Conservation (phyloP, 1,140 invertebrate species). For the Drosophila ohnishii region DNA sequence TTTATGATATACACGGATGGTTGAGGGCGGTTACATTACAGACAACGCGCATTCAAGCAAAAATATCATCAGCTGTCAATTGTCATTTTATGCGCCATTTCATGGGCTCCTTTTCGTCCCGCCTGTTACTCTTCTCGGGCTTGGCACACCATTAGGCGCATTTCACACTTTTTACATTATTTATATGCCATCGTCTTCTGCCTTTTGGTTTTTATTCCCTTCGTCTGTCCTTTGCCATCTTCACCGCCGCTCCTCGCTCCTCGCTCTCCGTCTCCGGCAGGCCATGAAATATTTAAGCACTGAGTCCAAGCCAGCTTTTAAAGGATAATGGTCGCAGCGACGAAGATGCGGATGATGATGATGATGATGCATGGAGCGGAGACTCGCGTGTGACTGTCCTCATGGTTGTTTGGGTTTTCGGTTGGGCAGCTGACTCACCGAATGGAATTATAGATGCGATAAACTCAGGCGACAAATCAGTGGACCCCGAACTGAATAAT, state of each 20-base stretch:
- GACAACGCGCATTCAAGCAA: conserved; percentile 34
- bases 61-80: conserved; percentile 75
- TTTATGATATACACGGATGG: conserved; percentile 45
- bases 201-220: conserved; percentile 41
- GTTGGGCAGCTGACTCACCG: conserved; percentile 4
- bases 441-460: conserved; percentile 27
- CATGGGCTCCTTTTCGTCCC: conserved; percentile 25
- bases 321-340: conserved; percentile 39
- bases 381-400: conserved; percentile 12
- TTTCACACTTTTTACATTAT: conserved; percentile 81
- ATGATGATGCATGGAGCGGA: conserved; percentile 40
- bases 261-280: conserved; percentile 18
- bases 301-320: conserved; percentile 36
- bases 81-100: conserved; percentile 80
- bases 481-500: conserved; percentile 1
- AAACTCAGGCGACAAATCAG: conserved; percentile 25
- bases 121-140: conserved; percentile 23
- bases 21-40: conserved; percentile 11
- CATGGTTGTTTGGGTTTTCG: conserved; percentile 8
- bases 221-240: conserved; percentile 4
- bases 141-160: conserved; percentile 78
- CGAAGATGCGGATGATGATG: conserved; percentile 20
- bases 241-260: background rate
- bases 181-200: conserved; percentile 63
- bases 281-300: conserved; percentile 69